Evolutionary conservation across 2,888 invertebrate species (phyloP), one percentile per base, ranked within the genome.

Genomic region (Drosophila barbarae): DNA sequence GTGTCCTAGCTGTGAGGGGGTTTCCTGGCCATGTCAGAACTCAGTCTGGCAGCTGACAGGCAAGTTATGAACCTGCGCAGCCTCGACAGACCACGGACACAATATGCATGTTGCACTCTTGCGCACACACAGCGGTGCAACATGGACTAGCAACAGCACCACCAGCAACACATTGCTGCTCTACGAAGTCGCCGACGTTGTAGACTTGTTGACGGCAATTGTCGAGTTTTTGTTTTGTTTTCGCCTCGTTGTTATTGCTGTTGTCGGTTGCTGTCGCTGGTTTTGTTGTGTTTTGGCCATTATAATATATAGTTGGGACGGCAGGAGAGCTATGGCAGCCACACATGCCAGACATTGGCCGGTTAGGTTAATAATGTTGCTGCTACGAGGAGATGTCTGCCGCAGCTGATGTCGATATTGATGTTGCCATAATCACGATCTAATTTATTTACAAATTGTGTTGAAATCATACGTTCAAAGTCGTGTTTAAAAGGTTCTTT

Each of bases 371-470:
- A 78, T 81, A 80, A 80, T 80, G 84, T 78, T 84, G 81, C 77
- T 34, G 52, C 38, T 42, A 36, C 63, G 36, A 32, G 46, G 42
- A 50, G 61, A 61, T 59, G 59, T 32, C 51, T 39, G 38, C 15
- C 39, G 41, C 41, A 32, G 56, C 39, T 28, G 70, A 65, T 66
- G 63, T 60, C 58, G 69, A 81, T 81, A 84, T 81, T 84, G 85
- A 84, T 81, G 81, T 82, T 81, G 63, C 78, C 76, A 84, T 82
- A 84, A 80, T 86, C 87, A 86, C 87, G 87, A 86, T 78, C 82
- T 78, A 85, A 87, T 87, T 87, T 86, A 85, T 80, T 85, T 78
- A 86, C 86, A 86, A 86, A 87, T 86, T 86, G 77, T 86, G 86
- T 82, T 85, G 87, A 84, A 86, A 86, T 87, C 82, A 74, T 76